Evolutionary conservation across 2,888 invertebrate species (phyloP).

Genomic region (Eudemis profundana): DNA sequence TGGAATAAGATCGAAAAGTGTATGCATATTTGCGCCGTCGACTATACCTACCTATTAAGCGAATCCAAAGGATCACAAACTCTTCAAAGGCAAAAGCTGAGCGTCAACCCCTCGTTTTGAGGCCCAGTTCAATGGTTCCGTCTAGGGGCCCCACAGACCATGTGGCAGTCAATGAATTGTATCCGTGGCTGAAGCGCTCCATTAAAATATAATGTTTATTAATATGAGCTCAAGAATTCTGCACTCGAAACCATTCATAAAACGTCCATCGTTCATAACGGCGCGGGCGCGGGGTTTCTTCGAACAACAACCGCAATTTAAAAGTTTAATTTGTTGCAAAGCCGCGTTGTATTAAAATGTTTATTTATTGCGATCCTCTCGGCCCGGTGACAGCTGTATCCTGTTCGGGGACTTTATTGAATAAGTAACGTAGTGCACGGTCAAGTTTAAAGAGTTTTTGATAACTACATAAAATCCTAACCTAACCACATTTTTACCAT

Average conservation of each 20-base stretch:
- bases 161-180: slow-evolving; percentile 1
- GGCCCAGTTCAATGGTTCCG: too few relatives aligned
- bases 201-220: slow-evolving; percentile 25
- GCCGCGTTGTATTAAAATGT: slow-evolving; percentile 62
- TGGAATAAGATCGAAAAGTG: too few relatives aligned
- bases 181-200: background rate
- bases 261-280: slow-evolving; percentile 52
- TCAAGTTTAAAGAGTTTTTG: slow-evolving; percentile 21
- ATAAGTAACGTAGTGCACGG: slow-evolving; percentile 33
- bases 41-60: too few relatives aligned
- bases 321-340: slow-evolving; percentile 53
- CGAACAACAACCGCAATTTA: slow-evolving; percentile 56
- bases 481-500: too few relatives aligned
- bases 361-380: slow-evolving; percentile 63
- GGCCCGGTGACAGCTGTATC: slow-evolving; percentile 63
- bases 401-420: slow-evolving; percentile 55
- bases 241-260: slow-evolving; percentile 58
- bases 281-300: slow-evolving; percentile 53
- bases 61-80: too few relatives aligned
- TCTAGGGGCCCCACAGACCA: background rate
- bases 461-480: background rate
- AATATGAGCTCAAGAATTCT: slow-evolving; percentile 16
- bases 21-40: too few relatives aligned
- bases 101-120: too few relatives aligned
- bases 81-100: too few relatives aligned